These are phyloP conservation scores for Anarhynchus alexandrinus DNA, from an alignment of 2,113 vertebrate genomes.

Conservation along the genomic window DNA sequence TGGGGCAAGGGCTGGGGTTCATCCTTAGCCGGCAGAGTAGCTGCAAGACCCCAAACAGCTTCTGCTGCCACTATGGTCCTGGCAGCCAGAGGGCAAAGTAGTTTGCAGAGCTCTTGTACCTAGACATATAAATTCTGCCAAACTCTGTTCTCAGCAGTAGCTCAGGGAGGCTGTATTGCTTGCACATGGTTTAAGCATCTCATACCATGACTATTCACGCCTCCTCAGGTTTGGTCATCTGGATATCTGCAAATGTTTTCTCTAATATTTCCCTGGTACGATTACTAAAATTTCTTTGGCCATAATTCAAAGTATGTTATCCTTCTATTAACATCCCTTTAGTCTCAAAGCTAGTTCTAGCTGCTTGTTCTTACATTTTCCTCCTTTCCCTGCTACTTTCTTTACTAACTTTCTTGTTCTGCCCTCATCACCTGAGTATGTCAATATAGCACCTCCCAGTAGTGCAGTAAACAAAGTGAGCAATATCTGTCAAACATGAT, in stretches of 20 bases:
- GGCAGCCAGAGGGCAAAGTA: background rate
- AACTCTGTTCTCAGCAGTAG: background rate
- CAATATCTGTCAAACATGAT: background rate
- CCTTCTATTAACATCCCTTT: background rate
- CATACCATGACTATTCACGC: background rate
- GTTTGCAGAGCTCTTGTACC: background rate
- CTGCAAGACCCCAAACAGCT: background rate
- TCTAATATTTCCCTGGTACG: background rate
- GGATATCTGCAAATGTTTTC: background rate
- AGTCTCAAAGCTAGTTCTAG: background rate
- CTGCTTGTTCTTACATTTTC: background rate
- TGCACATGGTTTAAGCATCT: background rate
- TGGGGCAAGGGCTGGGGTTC: background rate
- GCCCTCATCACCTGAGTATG: background rate
- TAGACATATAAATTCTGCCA: background rate
- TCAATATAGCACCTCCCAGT: background rate
- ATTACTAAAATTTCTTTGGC: background rate
- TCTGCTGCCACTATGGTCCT: background rate
- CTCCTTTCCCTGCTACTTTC: background rate
- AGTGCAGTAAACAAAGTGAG: background rate
- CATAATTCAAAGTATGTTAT: background rate
- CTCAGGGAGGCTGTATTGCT: background rate
- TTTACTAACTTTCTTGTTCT: background rate
- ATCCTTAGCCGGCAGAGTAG: background rate
- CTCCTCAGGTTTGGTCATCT: background rate